Percentiles rank a stretch among this genome's conserved stretches.
Evolutionary conservation across 1,140 invertebrate genomes (phyloP).

Genomic region (Neotoxoptera formosana): DNA sequence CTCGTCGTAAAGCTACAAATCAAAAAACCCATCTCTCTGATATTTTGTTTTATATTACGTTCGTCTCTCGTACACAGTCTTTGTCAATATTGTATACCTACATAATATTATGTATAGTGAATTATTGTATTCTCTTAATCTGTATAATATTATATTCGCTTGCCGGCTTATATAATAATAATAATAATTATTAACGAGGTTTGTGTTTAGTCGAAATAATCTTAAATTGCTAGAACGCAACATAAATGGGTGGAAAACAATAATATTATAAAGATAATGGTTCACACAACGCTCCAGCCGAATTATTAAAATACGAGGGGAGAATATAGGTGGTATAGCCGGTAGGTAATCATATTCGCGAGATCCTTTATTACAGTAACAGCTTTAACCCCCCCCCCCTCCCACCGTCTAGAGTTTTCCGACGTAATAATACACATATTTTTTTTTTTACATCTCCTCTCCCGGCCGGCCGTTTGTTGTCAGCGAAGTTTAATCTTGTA

Average conservation of each 20-base stretch:
- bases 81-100: too few species aligned
- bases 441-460: neutral
- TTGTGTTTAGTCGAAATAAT: neutral
- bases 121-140: neutral
- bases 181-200: constrained; percentile 24
- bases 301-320: neutral
- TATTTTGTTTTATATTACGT: neutral
- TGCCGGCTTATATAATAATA: neutral
- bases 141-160: neutral
- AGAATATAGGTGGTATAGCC: neutral
- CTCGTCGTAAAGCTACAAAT: neutral
- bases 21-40: neutral
- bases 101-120: too few species aligned
- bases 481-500: constrained; percentile 41
- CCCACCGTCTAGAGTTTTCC: neutral
- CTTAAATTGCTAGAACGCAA: neutral
- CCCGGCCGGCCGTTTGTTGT: neutral
- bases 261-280: neutral
- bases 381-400: neutral
- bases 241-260: neutral
- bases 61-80: neutral
- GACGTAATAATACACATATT: constrained; percentile 9
- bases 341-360: neutral
- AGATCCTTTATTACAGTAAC: neutral
- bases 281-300: neutral